phyloP scores from a whole-genome alignment of 2,888 invertebrate species.

The Drosophila stalkeri region DNA sequence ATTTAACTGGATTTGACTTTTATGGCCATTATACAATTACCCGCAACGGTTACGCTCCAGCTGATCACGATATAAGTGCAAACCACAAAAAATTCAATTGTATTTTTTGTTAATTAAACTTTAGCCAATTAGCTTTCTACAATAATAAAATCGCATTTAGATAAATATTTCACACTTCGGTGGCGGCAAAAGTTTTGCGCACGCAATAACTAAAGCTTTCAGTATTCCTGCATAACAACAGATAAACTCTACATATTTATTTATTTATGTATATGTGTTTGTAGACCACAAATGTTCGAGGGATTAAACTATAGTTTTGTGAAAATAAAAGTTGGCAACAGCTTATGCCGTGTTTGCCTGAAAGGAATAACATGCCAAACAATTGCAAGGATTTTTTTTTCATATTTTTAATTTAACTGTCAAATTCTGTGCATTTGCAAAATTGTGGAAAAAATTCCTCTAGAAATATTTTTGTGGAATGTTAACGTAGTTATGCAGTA shows the following conservation, averaged over 20 bases:
- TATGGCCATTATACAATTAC: constrained; percentile 58
- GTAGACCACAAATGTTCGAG: constrained; percentile 14
- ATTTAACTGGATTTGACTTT: constrained; percentile 52
- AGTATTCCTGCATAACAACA: constrained; percentile 9
- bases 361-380: neutral
- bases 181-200: constrained; percentile 6
- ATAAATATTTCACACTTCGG: constrained; percentile 46
- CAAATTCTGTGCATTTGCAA: neutral
- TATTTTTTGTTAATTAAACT: constrained; percentile 66
- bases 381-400: neutral
- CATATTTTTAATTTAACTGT: constrained; percentile 3
- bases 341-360: neutral
- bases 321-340: neutral
- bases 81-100: constrained; percentile 48
- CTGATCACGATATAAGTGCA: constrained; percentile 19
- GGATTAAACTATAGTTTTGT: constrained; percentile 26
- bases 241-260: constrained; percentile 1
- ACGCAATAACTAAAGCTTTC: constrained; percentile 12
- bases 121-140: constrained; percentile 58
- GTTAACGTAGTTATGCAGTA: neutral
- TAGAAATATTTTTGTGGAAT: neutral
- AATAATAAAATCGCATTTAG: constrained; percentile 62
- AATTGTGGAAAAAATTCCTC: neutral
- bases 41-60: constrained; percentile 34
- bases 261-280: neutral